Conservation (phyloP, 2,888 invertebrate genomes). For the Chaitophorus viminalis region DNA sequence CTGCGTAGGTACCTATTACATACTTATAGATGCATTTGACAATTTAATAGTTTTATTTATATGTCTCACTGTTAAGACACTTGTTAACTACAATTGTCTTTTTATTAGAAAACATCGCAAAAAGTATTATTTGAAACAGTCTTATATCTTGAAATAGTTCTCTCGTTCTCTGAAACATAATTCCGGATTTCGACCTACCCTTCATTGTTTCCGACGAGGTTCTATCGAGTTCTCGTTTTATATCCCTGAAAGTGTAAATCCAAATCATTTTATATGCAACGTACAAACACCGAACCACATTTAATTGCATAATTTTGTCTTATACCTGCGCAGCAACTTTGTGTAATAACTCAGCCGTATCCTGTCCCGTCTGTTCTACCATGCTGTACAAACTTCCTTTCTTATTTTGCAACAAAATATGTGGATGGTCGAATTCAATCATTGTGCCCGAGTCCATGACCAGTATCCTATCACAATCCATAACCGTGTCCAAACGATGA, state of each 20-base stretch:
- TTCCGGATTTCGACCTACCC: background rate
- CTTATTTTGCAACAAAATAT: constrained; percentile 73
- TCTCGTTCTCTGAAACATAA: background rate
- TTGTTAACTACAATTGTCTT: no score
- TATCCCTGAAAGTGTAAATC: background rate
- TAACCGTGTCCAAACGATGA: constrained; percentile 90
- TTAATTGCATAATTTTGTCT: background rate
- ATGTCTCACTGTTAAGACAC: no score
- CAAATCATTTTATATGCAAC: no score
- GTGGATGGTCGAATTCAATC: constrained; percentile 78
- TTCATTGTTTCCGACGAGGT: background rate
- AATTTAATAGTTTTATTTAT: no score
- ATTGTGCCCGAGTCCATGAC: constrained; percentile 86
- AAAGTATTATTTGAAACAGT: no score
- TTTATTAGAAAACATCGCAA: no score
- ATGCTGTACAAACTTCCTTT: constrained; percentile 75
- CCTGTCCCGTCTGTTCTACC: constrained; percentile 77
- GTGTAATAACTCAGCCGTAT: constrained; percentile 70
- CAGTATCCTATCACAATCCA: constrained; percentile 89
- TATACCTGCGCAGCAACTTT: constrained; percentile 68
- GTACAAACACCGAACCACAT: no score
- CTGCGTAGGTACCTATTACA: no score
- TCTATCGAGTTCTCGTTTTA: background rate
- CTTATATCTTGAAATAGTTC: no score
- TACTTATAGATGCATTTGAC: no score